Evolutionary conservation across 2,888 invertebrate genomes (phyloP).

Genomic region (Agrochola circellaris): DNA sequence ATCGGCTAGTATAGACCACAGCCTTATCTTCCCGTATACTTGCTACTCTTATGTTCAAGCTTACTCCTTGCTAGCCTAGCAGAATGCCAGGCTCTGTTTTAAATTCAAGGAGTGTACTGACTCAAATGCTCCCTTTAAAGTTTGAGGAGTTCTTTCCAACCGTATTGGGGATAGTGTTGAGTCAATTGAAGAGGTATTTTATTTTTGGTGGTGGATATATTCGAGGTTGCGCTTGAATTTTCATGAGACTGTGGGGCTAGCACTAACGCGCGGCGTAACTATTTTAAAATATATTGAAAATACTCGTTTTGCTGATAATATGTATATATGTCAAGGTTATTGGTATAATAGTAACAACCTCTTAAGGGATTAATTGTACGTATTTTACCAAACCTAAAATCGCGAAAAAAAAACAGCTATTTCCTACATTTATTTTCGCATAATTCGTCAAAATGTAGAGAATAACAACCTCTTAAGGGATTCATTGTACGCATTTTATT

Average conservation of each 20-base stretch:
- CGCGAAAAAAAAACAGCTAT: too few species aligned
- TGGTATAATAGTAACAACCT: too few species aligned
- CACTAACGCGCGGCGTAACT: background rate
- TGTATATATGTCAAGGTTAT: too few species aligned
- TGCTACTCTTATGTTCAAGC: conserved; percentile 58
- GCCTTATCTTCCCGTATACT: conserved; percentile 64
- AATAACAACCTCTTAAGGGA: too few species aligned
- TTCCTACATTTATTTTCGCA: too few species aligned
- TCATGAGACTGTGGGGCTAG: background rate
- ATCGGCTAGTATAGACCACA: conserved; percentile 81
- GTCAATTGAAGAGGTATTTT: conserved; percentile 27
- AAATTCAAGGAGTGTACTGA: conserved; percentile 50
- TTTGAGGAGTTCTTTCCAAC: conserved; percentile 26
- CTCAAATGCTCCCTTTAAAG: conserved; percentile 42
- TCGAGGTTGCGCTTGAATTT: background rate
- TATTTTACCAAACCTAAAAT: too few species aligned
- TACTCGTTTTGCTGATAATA: too few species aligned
- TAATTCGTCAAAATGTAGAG: too few species aligned
- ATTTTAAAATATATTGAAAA: background rate
- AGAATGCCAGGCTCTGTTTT: conserved; percentile 47
- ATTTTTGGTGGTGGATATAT: conserved; percentile 11
- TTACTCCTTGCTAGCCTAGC: conserved; percentile 36
- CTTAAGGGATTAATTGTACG: too few species aligned
- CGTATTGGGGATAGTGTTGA: conserved; percentile 31
- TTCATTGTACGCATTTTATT: too few species aligned